Base-by-base conservation (phyloP, 2,888 invertebrate genomes). In the Lasioglossum pauxillum region DNA sequence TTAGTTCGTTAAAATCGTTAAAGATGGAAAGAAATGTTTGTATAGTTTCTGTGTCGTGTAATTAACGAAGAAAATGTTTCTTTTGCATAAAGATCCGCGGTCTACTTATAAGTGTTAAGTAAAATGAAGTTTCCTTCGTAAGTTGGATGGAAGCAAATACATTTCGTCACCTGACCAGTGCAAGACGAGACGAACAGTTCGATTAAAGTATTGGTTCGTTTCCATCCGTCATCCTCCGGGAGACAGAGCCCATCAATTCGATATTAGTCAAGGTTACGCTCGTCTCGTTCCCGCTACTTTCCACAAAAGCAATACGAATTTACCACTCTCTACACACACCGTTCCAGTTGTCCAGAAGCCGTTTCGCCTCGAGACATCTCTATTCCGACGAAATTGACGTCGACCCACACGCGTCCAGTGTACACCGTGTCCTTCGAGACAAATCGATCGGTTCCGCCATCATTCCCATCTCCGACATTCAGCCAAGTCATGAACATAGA, bases 361-460 rank as follows among this genome's bases (percentile, higher is more conserved):
- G 85, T 80, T 85, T 71, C 27, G 1, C 80, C 53, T 12, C 10
- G 14, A 80, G 77, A 85, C n/a, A n/a, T 78, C 85, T 86, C 86
- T 75, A 85, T 86, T 75, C 60, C 38, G n/a, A 27, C 23, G n/a
- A 38, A 57, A 79, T 23, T 57, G 14, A 57, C 23, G 74, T 31
- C 35, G 64, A 75, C n/a, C 73, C 57, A 46, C 38, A 35, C 77
- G 72, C 73, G 64, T 53, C 16, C 35, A 31, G 53, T 35, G 44
- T 53, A 67, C 35, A 35, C 19, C 35, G 67, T 67, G 8, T 31
- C 64, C n/a, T 67, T 67, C 72, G 64, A 27, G 46, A 67, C 84
- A 72, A 84, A 84, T 84, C 83, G 77, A 84, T 84, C 78, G 7
- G 83, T 75, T 75, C 74, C 84, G 16, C 44, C 46, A 31, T 7